phyloP scores from a whole-genome alignment of 2,888 invertebrate species.

The Brenthis daphne region DNA sequence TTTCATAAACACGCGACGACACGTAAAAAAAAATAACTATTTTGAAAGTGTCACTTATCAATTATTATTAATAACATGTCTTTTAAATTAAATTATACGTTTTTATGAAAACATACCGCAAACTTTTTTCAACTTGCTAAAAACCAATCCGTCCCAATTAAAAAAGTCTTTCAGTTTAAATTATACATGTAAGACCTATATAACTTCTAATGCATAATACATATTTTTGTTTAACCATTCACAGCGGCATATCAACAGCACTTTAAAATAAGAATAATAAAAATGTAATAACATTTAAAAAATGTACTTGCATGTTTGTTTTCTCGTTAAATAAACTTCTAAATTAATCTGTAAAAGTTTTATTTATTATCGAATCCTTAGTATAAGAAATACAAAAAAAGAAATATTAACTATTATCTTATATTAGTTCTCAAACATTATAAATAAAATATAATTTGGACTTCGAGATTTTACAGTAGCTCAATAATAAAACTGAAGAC shows the following conservation, averaged over 20 bases:
- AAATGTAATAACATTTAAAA: conserved; percentile 63
- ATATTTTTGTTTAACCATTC: conserved; percentile 61
- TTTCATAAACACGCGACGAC: conserved; percentile 10
- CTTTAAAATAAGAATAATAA: conserved; percentile 54
- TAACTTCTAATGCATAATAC: conserved; percentile 44
- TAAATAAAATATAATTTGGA: no score
- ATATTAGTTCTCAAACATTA: no score
- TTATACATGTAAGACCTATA: conserved; percentile 22
- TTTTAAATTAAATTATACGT: neutral
- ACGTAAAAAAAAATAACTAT: neutral
- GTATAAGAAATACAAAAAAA: no score
- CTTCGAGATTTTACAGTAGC: no score
- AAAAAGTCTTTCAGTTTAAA: conserved; percentile 19
- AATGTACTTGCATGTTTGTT: conserved; percentile 80
- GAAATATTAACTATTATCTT: no score
- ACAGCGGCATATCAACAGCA: conserved; percentile 71
- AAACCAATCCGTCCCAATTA: conserved; percentile 61
- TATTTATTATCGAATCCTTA: conserved; percentile 19
- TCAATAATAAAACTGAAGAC: no score
- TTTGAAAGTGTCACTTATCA: no score
- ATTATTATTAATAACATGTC: no score
- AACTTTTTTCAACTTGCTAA: conserved; percentile 17
- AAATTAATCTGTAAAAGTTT: conserved; percentile 45
- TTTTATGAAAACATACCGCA: conserved; percentile 27
- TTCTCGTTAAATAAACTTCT: conserved; percentile 71